Evolutionary conservation across 2,113 vertebrate species (phyloP).

Genomic region (Alces alces): DNA sequence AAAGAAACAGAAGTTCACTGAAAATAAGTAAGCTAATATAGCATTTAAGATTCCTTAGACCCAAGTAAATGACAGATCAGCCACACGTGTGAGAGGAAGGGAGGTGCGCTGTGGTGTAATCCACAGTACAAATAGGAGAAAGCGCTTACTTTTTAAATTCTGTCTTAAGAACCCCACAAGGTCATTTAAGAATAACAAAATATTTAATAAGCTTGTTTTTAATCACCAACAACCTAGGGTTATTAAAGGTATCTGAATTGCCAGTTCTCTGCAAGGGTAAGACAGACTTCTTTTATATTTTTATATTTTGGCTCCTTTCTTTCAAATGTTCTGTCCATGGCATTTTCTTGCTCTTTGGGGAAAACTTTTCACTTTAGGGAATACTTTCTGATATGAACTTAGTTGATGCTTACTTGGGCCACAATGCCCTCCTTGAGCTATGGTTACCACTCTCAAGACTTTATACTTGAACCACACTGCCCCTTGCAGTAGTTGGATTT

Average conservation of each 20-base stretch:
- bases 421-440: not conserved
- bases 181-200: not conserved
- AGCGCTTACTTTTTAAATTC: not conserved
- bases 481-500: not conserved
- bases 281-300: not conserved
- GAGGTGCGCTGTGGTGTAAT: not conserved
- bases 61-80: not conserved
- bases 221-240: not conserved
- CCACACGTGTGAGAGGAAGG: not conserved
- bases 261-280: not conserved
- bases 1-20: not conserved
- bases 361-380: not conserved
- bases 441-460: not conserved
- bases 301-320: not conserved
- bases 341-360: not conserved
- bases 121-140: not conserved
- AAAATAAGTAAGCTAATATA: not conserved
- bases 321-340: not conserved
- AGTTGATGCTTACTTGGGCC: not conserved
- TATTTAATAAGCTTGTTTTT: constrained; percentile 1
- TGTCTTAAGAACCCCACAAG: not conserved
- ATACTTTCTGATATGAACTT: not conserved
- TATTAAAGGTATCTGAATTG: not conserved
- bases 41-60: not conserved
- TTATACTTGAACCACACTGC: not conserved